A percentile compares a stretch with the other conserved stretches of the same genome.
Conservation (phyloP, 2,113 vertebrate genomes). For the Anas platyrhynchos region DNA sequence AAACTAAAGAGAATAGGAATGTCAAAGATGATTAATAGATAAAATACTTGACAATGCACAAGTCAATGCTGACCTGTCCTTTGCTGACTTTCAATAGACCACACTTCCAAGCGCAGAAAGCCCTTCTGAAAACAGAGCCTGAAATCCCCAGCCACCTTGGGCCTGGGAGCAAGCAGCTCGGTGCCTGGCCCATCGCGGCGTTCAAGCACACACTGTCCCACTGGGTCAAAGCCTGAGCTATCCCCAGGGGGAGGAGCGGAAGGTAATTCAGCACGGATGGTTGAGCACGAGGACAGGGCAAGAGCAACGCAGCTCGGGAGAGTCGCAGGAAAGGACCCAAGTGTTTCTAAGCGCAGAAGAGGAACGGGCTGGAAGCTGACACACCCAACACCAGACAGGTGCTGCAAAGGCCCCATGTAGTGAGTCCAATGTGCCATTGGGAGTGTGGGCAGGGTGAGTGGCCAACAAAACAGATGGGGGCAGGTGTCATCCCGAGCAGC, state of each 20-base stretch:
- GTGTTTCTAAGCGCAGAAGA: neutral
- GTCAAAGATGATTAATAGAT: neutral
- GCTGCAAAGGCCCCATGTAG: neutral
- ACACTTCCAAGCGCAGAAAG: neutral
- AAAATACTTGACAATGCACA: neutral
- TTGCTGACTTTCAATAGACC: neutral
- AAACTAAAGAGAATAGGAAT: neutral
- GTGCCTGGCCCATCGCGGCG: neutral
- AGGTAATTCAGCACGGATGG: slow-evolving; percentile 34
- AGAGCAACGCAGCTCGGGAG: neutral
- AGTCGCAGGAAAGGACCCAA: neutral
- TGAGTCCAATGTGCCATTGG: neutral
- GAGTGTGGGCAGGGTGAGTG: neutral
- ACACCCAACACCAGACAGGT: neutral
- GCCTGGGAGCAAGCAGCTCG: neutral
- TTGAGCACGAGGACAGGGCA: slow-evolving; percentile 2
- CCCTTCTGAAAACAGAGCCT: neutral
- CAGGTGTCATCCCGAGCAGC: neutral
- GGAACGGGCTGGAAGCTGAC: neutral
- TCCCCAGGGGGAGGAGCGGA: slow-evolving; percentile 4
- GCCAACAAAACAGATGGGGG: accelerated
- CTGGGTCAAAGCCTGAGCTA: slow-evolving; percentile 35
- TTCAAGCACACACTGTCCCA: slow-evolving; percentile 9
- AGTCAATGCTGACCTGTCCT: neutral
- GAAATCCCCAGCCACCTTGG: neutral